Conservation (phyloP, 2,797 vertebrate species). For the Sus cebifrons region DNA sequence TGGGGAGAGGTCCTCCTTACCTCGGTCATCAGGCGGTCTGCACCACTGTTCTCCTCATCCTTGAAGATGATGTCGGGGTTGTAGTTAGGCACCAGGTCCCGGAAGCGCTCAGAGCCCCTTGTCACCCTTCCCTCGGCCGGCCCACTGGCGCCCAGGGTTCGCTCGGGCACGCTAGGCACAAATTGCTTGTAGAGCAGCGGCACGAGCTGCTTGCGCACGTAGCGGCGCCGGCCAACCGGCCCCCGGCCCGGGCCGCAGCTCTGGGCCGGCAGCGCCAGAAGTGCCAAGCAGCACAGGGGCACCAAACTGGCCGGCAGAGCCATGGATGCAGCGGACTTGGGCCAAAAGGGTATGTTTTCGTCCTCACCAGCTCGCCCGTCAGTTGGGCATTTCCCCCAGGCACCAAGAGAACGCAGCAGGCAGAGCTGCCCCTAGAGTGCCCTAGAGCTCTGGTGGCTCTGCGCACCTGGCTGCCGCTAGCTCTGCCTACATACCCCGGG, state of each 20-base stretch:
- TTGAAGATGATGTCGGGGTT: constrained; percentile 99
- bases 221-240: constrained; percentile 92
- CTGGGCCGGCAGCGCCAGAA: constrained; percentile 88
- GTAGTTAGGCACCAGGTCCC: constrained; percentile 97
- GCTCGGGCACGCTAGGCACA: constrained; percentile 96
- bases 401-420: constrained; percentile 89
- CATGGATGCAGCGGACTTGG: constrained; percentile 74
- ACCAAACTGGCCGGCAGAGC: constrained; percentile 71
- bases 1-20: constrained; percentile 89
- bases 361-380: constrained; percentile 66
- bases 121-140: constrained; percentile 96
- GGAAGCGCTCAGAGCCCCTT: constrained; percentile 96
- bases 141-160: constrained; percentile 97
- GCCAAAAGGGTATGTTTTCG: constrained; percentile 60
- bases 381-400: constrained; percentile 86
- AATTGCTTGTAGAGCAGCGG: constrained; percentile 98
- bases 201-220: constrained; percentile 93
- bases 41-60: constrained; percentile 97
- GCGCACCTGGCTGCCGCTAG: constrained; percentile 70
- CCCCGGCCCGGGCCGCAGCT: constrained; percentile 96
- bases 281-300: constrained; percentile 82
- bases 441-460: constrained; percentile 87
- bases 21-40: constrained; percentile 98
- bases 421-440: constrained; percentile 91
- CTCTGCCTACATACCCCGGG: constrained; percentile 64